Evolutionary conservation across 2,797 vertebrate species (phyloP).

Genomic region (Potorous gilbertii): DNA sequence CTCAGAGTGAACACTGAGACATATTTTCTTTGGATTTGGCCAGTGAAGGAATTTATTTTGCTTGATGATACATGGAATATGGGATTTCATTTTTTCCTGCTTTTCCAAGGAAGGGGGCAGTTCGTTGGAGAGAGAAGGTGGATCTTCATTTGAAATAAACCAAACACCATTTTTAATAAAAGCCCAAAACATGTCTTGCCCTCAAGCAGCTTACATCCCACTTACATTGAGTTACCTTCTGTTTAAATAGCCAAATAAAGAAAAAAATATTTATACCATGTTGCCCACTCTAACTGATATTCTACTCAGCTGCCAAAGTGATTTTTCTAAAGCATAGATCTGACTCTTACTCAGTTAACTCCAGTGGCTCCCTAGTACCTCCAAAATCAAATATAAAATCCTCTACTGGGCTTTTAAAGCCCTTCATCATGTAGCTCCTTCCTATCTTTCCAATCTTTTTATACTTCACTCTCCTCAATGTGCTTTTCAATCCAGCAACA

Average conservation of each 20-base stretch:
- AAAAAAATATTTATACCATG: background rate
- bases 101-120: background rate
- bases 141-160: background rate
- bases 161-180: background rate
- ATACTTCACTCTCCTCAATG: background rate
- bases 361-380: background rate
- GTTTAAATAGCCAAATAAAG: background rate
- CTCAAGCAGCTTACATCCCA: background rate
- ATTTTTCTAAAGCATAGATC: background rate
- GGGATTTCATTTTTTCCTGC: background rate
- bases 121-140: background rate
- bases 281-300: background rate
- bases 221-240: background rate
- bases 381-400: background rate
- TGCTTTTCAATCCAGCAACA: background rate
- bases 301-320: background rate
- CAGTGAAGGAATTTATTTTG: background rate
- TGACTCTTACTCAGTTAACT: background rate
- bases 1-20: background rate
- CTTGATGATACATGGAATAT: background rate
- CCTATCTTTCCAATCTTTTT: background rate
- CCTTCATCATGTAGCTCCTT: background rate
- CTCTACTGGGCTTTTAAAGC: background rate
- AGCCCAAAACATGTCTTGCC: background rate
- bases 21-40: background rate